Evolutionary conservation across 2,888 invertebrate species (phyloP).

Genomic region (Drosophila borealis): DNA sequence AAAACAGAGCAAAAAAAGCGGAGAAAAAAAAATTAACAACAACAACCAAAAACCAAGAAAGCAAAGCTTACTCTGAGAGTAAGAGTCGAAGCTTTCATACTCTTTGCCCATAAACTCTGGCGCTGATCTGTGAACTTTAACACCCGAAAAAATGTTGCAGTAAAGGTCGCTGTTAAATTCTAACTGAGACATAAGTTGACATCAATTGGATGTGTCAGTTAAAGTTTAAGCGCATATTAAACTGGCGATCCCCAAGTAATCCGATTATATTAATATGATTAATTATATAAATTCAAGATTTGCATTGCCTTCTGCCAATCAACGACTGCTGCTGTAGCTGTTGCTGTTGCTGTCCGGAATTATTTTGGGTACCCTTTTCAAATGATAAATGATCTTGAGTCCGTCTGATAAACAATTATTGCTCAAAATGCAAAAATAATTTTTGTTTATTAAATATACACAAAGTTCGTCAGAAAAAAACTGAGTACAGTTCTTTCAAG

Average conservation of each 20-base stretch:
- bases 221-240: conserved; percentile 44
- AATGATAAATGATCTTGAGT: conserved; percentile 27
- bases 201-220: conserved; percentile 48
- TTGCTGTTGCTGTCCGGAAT: conserved; percentile 19
- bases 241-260: conserved; percentile 40
- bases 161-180: conserved; percentile 24
- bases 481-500: neutral
- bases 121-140: conserved; percentile 3
- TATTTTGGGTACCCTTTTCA: conserved; percentile 20
- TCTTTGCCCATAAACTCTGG: conserved; percentile 24
- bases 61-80: conserved; percentile 31
- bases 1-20: conserved; percentile 17
- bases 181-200: conserved; percentile 49
- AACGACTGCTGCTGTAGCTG: conserved; percentile 16
- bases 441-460: neutral
- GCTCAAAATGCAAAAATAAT: conserved; percentile 14
- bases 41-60: conserved; percentile 37
- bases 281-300: conserved; percentile 53
- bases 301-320: conserved; percentile 43
- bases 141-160: conserved; percentile 5
- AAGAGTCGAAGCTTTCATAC: conserved; percentile 50
- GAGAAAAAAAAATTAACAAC: neutral
- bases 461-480: neutral
- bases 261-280: conserved; percentile 59
- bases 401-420: conserved; percentile 23